Base-by-base conservation (phyloP, 2,888 invertebrate genomes). In the Tenthredo notha region DNA sequence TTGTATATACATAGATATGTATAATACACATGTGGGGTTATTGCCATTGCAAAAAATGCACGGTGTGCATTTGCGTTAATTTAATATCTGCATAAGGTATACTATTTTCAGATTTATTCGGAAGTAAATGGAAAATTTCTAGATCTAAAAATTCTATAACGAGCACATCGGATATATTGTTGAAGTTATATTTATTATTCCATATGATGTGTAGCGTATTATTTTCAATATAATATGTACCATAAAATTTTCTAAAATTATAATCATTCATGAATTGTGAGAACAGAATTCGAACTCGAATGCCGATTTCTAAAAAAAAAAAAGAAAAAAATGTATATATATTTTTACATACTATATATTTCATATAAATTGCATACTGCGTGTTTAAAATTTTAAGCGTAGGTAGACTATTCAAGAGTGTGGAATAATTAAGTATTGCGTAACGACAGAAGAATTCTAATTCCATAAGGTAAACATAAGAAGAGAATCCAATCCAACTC, bases 361-460 rank as follows among this genome's bases (percentile, higher is more conserved):
- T 40, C 15, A n/a, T 72, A 43, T 40, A n/a, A 74, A 74, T 43
- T 40, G 74, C 40, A 74, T 74, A 21, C 74, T 74, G 5, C 25
- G 74, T 43, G 43, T 74, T 21, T 21, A 40, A 40, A 37, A 21
- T 9, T 61, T 25, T 25, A 12, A 61, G 40, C 40, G 61, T 61
- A 40, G 80, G 58, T 33, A 67, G 67, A 21, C 29, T 77, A 21
- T 77, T 25, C 54, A 21, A 29, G 15, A 15, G 29, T 15, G 77
- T 58, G 25, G 80, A 58, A 80, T 80, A 80, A 80, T 80, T 37
- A 80, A 61, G 58, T 43, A 50, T 80, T 80, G 80, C 80, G 80
- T 80, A 80, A 80, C 40, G 61, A 37, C 18, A 58, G 33, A 80
- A 80, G 80, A 80, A 80, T 80, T 80, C 61, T 50, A 80, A 80